Percentiles rank a stretch among this genome's conserved stretches.
These are phyloP conservation scores for roundworm (Caenorhabditis elegans) DNA, from an alignment of 1,140 invertebrate species.

Conservation along the genomic window WBcel235 BX284606.5:3329001-3329500, in stretches of 20 bases:
- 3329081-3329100: too few species aligned
- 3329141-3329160: background rate
- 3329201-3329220: background rate
- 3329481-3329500: background rate
- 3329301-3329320: constrained; percentile 15
- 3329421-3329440: background rate
- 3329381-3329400: background rate
- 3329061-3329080: too few species aligned
- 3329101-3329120: too few species aligned
- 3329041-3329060: too few species aligned
- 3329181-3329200: background rate
- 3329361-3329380: constrained; percentile 8
- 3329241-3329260: background rate
- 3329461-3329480: background rate
- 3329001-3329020: too few species aligned
- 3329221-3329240: background rate
- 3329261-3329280: constrained; percentile 20
- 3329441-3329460: background rate
- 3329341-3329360: too few species aligned
- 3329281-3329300: background rate
- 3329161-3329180: background rate
- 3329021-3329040: too few species aligned
- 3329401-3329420: background rate
- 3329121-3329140: too few species aligned
- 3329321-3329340: constrained; percentile 18